Conservation (phyloP, 2,888 invertebrate genomes). For the Drosophila testacea region DNA sequence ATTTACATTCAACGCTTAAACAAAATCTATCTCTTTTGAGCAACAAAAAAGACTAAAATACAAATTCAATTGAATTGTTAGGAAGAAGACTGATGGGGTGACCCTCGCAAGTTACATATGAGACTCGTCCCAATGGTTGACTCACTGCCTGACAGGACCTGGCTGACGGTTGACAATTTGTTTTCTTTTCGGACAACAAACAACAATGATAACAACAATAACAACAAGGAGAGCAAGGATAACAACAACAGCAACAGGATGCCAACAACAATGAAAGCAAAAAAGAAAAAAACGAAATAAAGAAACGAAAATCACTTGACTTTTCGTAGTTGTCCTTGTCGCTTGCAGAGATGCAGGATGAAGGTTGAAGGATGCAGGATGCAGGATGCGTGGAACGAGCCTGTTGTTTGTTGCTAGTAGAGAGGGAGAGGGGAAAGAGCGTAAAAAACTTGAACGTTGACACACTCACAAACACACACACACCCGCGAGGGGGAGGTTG, state of each 20-base stretch:
- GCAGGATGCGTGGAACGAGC: constrained; percentile 36
- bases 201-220: constrained; percentile 32
- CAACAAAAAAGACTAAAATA: not conserved
- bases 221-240: not conserved
- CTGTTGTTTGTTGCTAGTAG: not conserved
- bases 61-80: not conserved
- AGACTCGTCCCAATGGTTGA: constrained; percentile 22
- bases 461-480: constrained; percentile 1
- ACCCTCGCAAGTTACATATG: constrained; percentile 14
- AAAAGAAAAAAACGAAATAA: constrained; percentile 46
- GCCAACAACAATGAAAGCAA: constrained; percentile 33
- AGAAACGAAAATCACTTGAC: constrained; percentile 66
- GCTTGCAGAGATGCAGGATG: constrained; percentile 56
- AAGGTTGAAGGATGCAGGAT: constrained; percentile 35
- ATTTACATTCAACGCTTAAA: not conserved
- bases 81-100: not conserved
- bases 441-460: constrained; percentile 65
- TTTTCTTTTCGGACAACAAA: constrained; percentile 34
- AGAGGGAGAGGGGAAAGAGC: constrained; percentile 19
- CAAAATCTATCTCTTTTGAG: not conserved
- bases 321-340: constrained; percentile 71
- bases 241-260: constrained; percentile 11
- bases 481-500: constrained; percentile 2
- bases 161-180: constrained; percentile 53
- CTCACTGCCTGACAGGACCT: constrained; percentile 41